Conservation (phyloP, 2,113 vertebrate species). For the Colistium nudipinnis region DNA sequence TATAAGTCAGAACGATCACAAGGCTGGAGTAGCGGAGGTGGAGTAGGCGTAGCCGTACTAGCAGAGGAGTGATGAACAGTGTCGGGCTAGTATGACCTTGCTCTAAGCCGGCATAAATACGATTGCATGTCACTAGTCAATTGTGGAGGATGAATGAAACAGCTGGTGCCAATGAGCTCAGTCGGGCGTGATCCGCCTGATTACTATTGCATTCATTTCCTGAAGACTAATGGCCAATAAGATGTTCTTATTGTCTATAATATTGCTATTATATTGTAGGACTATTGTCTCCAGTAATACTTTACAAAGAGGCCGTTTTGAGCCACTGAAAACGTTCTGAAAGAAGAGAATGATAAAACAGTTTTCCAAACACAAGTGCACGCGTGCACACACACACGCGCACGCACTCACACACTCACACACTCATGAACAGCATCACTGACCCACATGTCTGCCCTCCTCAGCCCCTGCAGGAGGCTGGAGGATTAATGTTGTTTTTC, state of each 20-base stretch:
- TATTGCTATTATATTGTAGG: neutral
- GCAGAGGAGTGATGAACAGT: neutral
- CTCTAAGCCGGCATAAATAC: neutral
- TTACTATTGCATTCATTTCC: neutral
- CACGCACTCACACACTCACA: neutral
- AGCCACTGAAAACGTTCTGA: neutral
- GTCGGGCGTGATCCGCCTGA: neutral
- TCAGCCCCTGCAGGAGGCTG: slow-evolving; percentile 8
- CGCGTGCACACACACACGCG: neutral
- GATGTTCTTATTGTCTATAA: neutral
- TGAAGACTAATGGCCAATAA: neutral
- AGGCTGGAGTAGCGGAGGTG: neutral
- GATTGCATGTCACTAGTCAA: neutral
- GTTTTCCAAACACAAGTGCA: neutral
- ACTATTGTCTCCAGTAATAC: neutral
- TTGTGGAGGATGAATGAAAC: slow-evolving; percentile 8
- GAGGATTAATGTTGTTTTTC: slow-evolving; percentile 17
- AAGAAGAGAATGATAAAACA: neutral
- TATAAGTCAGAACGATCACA: too few species aligned
- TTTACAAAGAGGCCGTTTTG: neutral
- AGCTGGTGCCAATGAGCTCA: neutral
- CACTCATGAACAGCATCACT: neutral
- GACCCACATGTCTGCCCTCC: slow-evolving; percentile 17
- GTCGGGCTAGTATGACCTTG: neutral
- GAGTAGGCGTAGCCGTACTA: neutral